Evolutionary conservation across 2,888 invertebrate species (phyloP).

Genomic region (Drymonia ruficornis): DNA sequence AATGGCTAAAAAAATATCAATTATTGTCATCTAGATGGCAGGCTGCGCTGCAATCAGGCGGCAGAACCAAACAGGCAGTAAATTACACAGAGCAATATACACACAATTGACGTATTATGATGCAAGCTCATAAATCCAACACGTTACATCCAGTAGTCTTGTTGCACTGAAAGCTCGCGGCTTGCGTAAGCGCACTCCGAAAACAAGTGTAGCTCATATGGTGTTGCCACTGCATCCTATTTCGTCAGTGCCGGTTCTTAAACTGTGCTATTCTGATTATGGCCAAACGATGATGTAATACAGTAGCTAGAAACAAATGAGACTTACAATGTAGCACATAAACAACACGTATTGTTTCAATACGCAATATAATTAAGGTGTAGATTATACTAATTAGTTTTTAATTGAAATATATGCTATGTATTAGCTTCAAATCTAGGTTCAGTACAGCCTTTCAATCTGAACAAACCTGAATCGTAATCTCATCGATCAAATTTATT

Average conservation of each 20-base stretch:
- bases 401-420: not conserved
- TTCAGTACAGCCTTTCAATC: not conserved
- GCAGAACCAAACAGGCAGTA: not conserved
- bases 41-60: not conserved
- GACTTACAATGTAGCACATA: not conserved
- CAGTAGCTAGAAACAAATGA: not conserved
- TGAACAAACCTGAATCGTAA: too few species aligned
- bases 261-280: conserved; percentile 3
- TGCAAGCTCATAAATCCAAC: conserved; percentile 5
- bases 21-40: not conserved
- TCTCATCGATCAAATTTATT: too few species aligned
- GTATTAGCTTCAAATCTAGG: not conserved
- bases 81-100: not conserved
- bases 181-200: not conserved
- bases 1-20: not conserved
- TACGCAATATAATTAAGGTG: not conserved
- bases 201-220: not conserved
- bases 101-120: conserved; percentile 1
- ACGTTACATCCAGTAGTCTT: not conserved
- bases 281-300: not conserved
- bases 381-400: not conserved
- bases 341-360: not conserved
- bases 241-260: not conserved
- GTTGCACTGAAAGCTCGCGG: not conserved
- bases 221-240: conserved; percentile 2